Base-by-base conservation (phyloP, 1,140 invertebrate species). In the Bombus pyrosoma region DNA sequence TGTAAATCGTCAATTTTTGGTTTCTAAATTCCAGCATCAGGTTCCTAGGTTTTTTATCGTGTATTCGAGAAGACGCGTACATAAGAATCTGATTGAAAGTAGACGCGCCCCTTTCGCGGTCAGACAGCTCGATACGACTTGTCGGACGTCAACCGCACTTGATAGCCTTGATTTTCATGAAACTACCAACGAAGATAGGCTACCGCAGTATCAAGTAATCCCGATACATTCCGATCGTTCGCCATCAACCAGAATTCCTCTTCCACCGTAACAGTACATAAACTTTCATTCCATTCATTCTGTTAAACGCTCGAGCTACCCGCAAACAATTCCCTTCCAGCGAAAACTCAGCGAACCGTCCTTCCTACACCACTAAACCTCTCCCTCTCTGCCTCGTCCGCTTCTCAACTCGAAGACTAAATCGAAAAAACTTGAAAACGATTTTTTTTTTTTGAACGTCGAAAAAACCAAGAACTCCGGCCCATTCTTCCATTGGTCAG, bases 201-300 rank as follows among this genome's bases (percentile, higher is more conserved):
- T 34, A 75, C 73, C 43, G 18, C 15, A 6, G 43, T 75, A 75
- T 75, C 18, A 22, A 13, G 41, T 34, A 74, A 74, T 34, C 43
- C 18, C 18, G 39, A 75, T 53, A 75, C n/a, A 75, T 75, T 75
- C 43, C 73, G 39, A 72, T 72, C 37, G 72, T 73, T n/a, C 72
- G 25, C 39, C 72, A 47, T 41, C 72, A 22, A 73, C 25, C 69
- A 47, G n/a, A 32, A 75, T 75, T 47, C 43, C 73, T 75, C n/a
- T 8, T 53, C 28, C 73, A 53, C 1, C 39, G 43, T 75, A 75
- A 75, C 73, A 75, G 73, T 75, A 75, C 43, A 75, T 53, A 43
- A 47, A 75, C 71, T 75, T 75, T 75, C 73, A 75, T 75, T 75
- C 73, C 73, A 75, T 75, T 75, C 73, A 75, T 75, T 75, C 43